phyloP scores from a whole-genome alignment of 2,113 vertebrate species.

The Oncorhynchus nerka region DNA sequence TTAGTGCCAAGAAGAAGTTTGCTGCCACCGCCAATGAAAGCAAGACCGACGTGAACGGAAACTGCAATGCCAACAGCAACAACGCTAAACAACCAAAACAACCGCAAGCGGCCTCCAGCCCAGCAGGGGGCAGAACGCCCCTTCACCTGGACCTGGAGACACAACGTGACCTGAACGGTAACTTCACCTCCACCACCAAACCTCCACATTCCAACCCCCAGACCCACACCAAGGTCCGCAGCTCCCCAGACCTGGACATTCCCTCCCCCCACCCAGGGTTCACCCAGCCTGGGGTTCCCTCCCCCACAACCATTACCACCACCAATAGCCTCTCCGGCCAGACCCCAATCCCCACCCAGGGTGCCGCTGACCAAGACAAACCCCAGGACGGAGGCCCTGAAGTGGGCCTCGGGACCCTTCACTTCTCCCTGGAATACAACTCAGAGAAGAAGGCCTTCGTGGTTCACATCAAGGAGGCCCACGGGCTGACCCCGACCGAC shows the following conservation, averaged over 20 bases:
- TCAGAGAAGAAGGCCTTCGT: constrained; percentile 95
- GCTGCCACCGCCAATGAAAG: neutral
- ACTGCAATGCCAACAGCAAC: constrained; percentile 18
- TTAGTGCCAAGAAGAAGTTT: constrained; percentile 93
- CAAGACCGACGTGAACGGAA: constrained; percentile 72
- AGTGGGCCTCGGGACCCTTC: constrained; percentile 85
- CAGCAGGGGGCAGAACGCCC: constrained; percentile 71
- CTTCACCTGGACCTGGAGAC: constrained; percentile 93
- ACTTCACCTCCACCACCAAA: constrained; percentile 78
- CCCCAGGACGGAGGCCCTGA: constrained; percentile 60
- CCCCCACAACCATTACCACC: constrained; percentile 63
- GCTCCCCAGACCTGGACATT: constrained; percentile 82
- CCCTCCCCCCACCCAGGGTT: constrained; percentile 78
- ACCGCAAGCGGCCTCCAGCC: constrained; percentile 69
- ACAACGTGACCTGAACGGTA: constrained; percentile 93
- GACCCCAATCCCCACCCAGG: constrained; percentile 71
- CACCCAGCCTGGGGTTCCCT: constrained; percentile 71
- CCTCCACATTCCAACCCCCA: constrained; percentile 70
- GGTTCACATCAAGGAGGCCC: constrained; percentile 95
- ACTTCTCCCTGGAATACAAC: constrained; percentile 95
- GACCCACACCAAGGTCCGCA: constrained; percentile 78
- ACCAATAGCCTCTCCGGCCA: constrained; percentile 85
- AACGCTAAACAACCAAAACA: constrained; percentile 3
- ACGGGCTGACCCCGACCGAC: constrained; percentile 89
- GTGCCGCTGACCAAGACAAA: constrained; percentile 61